Evolutionary conservation across 2,888 invertebrate species (phyloP).

Genomic region (Phengaris arion): DNA sequence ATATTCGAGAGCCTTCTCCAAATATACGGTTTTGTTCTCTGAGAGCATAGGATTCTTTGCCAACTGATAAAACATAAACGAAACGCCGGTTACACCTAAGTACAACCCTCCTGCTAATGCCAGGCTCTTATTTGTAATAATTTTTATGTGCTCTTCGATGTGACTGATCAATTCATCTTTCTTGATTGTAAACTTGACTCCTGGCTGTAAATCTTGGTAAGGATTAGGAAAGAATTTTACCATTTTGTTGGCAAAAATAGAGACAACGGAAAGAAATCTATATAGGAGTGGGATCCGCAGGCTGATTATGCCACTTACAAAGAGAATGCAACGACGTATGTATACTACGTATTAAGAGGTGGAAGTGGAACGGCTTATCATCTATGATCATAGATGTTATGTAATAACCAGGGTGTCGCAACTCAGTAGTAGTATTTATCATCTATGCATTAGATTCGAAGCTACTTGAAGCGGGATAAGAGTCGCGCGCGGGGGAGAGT

Average conservation of each 20-base stretch:
- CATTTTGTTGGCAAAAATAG: conserved; percentile 52
- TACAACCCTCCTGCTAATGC: conserved; percentile 81
- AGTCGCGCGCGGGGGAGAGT: no score
- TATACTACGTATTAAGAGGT: no score
- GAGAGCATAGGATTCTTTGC: conserved; percentile 76
- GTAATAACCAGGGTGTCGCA: no score
- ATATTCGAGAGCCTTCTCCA: conserved; percentile 82
- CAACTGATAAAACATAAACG: conserved; percentile 87
- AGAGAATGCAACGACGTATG: no score
- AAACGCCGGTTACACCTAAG: conserved; percentile 84
- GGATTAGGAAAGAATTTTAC: conserved; percentile 68
- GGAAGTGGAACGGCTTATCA: no score
- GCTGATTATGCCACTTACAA: no score
- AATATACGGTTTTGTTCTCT: conserved; percentile 63
- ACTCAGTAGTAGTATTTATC: no score
- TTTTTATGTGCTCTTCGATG: conserved; percentile 57
- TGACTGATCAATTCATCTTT: conserved; percentile 50
- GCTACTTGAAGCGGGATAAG: no score
- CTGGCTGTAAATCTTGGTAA: conserved; percentile 55
- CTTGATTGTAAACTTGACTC: conserved; percentile 42
- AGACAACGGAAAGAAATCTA: conserved; percentile 43
- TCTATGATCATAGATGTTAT: no score
- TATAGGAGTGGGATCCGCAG: conserved; percentile 38
- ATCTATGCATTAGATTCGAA: no score
- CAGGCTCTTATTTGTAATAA: conserved; percentile 57